Conservation (phyloP, 2,888 invertebrate species). For the Agonopterix heracliana region DNA sequence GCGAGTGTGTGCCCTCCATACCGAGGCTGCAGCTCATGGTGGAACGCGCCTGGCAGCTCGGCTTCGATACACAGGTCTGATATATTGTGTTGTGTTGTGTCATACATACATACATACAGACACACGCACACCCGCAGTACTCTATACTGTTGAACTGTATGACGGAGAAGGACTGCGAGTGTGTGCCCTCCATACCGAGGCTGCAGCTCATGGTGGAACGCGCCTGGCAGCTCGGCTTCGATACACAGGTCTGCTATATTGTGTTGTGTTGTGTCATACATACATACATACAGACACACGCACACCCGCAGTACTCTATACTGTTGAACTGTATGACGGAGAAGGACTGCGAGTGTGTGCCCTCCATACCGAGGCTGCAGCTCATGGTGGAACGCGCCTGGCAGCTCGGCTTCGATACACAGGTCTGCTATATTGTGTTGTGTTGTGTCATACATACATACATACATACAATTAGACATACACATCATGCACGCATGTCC, state of each 20-base stretch:
- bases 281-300: neutral
- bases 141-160: conserved; percentile 51
- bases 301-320: conserved; percentile 79
- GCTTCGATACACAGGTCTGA: conserved; percentile 81
- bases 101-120: too few relatives aligned
- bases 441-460: too few relatives aligned
- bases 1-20: conserved; percentile 87
- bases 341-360: conserved; percentile 78
- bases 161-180: conserved; percentile 59
- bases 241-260: conserved; percentile 67
- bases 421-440: conserved; percentile 34
- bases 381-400: conserved; percentile 89
- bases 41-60: conserved; percentile 88
- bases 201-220: conserved; percentile 90
- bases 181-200: conserved; percentile 90
- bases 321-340: conserved; percentile 47
- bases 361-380: conserved; percentile 90
- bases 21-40: conserved; percentile 89
- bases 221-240: conserved; percentile 89
- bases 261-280: too few relatives aligned
- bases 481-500: conserved; percentile 62
- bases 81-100: neutral
- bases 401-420: conserved; percentile 86
- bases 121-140: conserved; percentile 77
- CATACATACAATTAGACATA: neutral